Conservation (phyloP, 2,797 vertebrate species). For the Gallinago stenura region DNA sequence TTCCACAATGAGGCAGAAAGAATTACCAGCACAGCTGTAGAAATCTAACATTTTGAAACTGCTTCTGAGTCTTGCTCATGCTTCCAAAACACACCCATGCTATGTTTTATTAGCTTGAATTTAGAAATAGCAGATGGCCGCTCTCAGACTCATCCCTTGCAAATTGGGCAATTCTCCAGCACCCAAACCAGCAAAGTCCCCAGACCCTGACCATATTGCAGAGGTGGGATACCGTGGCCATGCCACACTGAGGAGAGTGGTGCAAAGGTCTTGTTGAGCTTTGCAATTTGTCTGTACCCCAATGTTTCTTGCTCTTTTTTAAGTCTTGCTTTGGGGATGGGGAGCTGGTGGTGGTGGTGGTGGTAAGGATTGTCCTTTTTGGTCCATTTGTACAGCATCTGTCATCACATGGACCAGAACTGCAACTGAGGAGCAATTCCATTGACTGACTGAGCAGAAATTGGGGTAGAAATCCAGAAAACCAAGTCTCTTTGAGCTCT, state of each 20-base stretch:
- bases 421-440: not conserved
- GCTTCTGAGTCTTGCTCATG: not conserved
- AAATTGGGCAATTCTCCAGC: not conserved
- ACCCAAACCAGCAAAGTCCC: not conserved
- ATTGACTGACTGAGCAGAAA: not conserved
- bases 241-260: not conserved
- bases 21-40: not conserved
- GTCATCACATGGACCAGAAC: not conserved
- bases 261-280: not conserved
- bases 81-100: not conserved
- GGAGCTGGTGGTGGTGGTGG: accelerated
- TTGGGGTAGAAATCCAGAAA: not conserved
- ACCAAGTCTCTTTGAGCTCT: not conserved
- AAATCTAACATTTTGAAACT: not conserved
- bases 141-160: not conserved
- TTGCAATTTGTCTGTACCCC: not conserved
- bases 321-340: not conserved
- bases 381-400: not conserved
- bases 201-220: not conserved
- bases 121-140: not conserved
- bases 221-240: accelerated
- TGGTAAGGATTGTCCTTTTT: not conserved
- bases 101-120: not conserved
- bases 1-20: not conserved
- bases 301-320: not conserved